phyloP scores from a whole-genome alignment of 2,888 invertebrate genomes.

The Carpatolechia fugitivella region DNA sequence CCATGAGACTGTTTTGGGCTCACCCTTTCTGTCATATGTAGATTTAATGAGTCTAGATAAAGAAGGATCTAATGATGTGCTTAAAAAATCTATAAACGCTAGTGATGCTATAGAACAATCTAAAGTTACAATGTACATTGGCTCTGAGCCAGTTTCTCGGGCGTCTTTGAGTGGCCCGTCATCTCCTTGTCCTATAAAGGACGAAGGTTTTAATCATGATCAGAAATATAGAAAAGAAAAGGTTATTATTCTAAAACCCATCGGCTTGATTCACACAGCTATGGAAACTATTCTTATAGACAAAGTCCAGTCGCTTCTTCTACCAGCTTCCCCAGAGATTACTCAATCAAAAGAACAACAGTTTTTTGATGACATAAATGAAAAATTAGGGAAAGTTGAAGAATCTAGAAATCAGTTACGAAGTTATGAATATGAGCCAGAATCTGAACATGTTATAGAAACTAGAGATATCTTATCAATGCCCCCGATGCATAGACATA shows the following conservation, averaged over 20 bases:
- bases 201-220: conserved; percentile 40
- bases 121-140: conserved; percentile 70
- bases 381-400: conserved; percentile 59
- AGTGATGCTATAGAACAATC: conserved; percentile 53
- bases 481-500: neutral
- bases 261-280: conserved; percentile 72
- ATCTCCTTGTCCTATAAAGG: conserved; percentile 41
- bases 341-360: conserved; percentile 42
- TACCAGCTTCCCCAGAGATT: conserved; percentile 60
- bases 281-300: conserved; percentile 79
- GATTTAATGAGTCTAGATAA: conserved; percentile 64
- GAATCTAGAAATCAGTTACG: conserved; percentile 33
- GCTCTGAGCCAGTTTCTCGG: conserved; percentile 67
- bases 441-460: neutral
- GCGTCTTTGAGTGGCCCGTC: conserved; percentile 58
- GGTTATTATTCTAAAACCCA: conserved; percentile 49
- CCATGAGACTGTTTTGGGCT: conserved; percentile 72
- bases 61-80: conserved; percentile 42
- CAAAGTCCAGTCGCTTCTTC: conserved; percentile 65
- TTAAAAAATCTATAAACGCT: conserved; percentile 47
- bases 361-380: conserved; percentile 64
- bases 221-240: conserved; percentile 43
- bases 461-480: neutral
- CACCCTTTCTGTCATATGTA: conserved; percentile 72
- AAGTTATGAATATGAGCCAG: neutral